Evolutionary conservation across 1,140 invertebrate species (phyloP), one percentile per base, ranked within the genome.

Genomic region (Manduca sexta): DNA sequence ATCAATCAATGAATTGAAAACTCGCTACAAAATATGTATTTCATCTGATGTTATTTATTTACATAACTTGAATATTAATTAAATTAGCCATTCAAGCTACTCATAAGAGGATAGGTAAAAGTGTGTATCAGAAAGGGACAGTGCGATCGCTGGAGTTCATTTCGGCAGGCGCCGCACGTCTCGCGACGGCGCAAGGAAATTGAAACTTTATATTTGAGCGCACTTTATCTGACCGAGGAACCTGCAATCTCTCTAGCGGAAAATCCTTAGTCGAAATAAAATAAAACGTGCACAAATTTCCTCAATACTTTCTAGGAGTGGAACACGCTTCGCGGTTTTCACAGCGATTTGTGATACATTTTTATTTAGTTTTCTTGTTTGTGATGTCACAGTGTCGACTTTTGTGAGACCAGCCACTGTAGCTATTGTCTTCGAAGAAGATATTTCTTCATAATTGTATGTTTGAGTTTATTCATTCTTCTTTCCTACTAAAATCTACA

Each of bases 171-270:
- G 43, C 45, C 44, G 66, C 74, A 80, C 74, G 72, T 72, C 54
- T 60, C 45, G 31, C 53, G 54, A 50, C 55, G 60, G 48, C 40
- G 52, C 46, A 55, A 62, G 48, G 62, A 72, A 83, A 83, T 80
- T 78, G 76, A 80, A 83, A 83, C 74, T 83, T 80, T 83, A 80
- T 80, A 80, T 83, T 80, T 76, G 64, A 79, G 70, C 69, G 64
- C 64, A 74, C 65, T 77, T 70, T 74, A 76, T 78, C 69, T 74
- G 68, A 75, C 72, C 69, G 62, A 64, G 50, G 62, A 69, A 74
- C 68, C 64, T 69, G 57, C 58, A 59, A 55, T 57, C 60, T 61
- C 51, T 70, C 62, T 52, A 54, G 54, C 56, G 58, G 64, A 72
- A 77, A 75, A 73, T 67, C 66, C 58, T 66, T 62, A 61, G 49